These are phyloP conservation scores for Diadophis punctatus DNA, from an alignment of 2,113 vertebrate species.

Conservation along the genomic window DNA sequence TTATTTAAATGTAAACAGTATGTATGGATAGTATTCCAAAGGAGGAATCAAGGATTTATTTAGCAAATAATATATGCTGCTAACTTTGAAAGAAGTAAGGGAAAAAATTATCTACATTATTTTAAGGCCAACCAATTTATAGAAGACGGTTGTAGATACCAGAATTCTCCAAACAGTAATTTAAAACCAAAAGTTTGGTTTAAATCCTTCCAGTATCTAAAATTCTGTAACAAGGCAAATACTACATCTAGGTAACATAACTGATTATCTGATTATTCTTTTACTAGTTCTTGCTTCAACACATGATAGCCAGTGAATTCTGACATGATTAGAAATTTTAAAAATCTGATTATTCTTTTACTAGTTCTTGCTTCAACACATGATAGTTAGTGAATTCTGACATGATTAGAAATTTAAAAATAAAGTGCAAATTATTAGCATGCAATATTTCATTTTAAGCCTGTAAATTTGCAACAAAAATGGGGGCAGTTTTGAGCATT, in stretches of 20 bases:
- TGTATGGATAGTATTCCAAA: constrained; percentile 27
- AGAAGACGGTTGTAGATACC: neutral
- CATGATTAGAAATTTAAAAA: neutral
- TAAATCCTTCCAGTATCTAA: neutral
- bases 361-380: neutral
- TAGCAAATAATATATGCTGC: neutral
- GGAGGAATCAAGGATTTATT: constrained; percentile 15
- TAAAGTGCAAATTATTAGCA: neutral
- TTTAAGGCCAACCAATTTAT: constrained; percentile 46
- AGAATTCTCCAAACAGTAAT: constrained; percentile 34
- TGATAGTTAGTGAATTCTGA: neutral
- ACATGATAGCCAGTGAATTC: neutral
- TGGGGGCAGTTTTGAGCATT: neutral
- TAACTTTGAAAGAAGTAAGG: constrained; percentile 16
- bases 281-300: neutral
- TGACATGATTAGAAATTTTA: neutral
- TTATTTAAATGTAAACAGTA: neutral
- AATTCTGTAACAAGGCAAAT: neutral
- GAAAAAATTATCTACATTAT: constrained; percentile 19
- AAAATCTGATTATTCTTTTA: neutral
- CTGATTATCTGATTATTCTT: neutral
- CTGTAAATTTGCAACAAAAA: neutral
- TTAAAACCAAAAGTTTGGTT: constrained; percentile 35
- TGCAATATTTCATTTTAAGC: neutral
- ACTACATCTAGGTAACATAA: neutral